Percentiles rank a stretch among this genome's conserved stretches.
These are phyloP conservation scores for Triplophysa bombifrons DNA, from an alignment of 2,797 vertebrate species.

Conservation along the genomic window DNA sequence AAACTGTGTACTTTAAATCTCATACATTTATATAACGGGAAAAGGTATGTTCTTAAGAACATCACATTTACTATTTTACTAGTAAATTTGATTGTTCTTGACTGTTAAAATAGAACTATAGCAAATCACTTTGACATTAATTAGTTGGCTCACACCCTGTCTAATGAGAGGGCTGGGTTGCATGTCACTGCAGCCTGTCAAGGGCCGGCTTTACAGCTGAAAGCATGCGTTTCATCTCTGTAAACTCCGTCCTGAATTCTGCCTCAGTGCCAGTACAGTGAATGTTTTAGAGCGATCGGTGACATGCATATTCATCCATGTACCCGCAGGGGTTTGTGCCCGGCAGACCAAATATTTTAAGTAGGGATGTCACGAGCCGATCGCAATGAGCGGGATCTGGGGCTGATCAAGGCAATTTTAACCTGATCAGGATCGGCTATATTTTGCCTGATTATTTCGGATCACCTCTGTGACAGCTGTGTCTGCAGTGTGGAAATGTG, in stretches of 20 bases:
- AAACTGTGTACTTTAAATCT: not conserved
- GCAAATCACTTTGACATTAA: not conserved
- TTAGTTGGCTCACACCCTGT: not conserved
- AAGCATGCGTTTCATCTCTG: not conserved
- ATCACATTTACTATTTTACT: not conserved
- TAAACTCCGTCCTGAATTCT: not conserved
- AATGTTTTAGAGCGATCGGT: not conserved
- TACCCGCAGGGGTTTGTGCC: not conserved
- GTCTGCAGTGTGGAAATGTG: too few species aligned
- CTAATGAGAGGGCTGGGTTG: not conserved
- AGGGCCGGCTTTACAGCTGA: not conserved
- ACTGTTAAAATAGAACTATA: not conserved
- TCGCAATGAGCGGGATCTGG: too few species aligned
- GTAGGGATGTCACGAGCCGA: too few species aligned
- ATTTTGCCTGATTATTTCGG: too few species aligned
- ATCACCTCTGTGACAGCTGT: too few species aligned
- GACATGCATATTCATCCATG: not conserved
- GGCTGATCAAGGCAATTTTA: too few species aligned
- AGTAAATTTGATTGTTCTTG: not conserved
- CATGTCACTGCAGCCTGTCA: not conserved
- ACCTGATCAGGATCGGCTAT: too few species aligned
- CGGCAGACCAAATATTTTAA: constrained; percentile 1
- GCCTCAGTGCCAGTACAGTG: not conserved
- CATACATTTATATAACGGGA: not conserved
- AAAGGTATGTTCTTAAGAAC: not conserved